These are phyloP conservation scores for Eristalis tenax DNA, from an alignment of 2,888 invertebrate species.

Conservation along the genomic window DNA sequence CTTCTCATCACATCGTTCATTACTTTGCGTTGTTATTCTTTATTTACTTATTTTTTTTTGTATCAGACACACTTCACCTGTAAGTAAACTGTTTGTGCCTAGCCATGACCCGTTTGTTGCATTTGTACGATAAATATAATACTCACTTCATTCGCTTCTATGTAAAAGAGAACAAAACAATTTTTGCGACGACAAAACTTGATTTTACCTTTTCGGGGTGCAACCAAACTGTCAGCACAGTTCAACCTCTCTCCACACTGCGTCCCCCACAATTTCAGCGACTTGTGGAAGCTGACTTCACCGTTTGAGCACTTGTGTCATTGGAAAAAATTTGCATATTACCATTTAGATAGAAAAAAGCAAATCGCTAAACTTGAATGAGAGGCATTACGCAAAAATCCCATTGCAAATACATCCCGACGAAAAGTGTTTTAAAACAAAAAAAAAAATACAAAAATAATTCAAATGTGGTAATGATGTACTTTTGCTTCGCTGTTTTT, in stretches of 20 bases:
- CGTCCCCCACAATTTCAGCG: neutral
- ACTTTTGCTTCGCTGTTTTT: conserved; percentile 1
- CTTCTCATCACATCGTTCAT: neutral
- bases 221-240: conserved; percentile 55
- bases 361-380: conserved; percentile 14
- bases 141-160: conserved; percentile 17
- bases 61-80: neutral
- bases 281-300: conserved; percentile 48
- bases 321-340: conserved; percentile 63
- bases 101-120: conserved; percentile 55
- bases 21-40: neutral
- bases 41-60: neutral
- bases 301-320: conserved; percentile 58
- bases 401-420: conserved; percentile 27
- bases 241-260: conserved; percentile 2
- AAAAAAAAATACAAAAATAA: neutral
- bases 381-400: conserved; percentile 42
- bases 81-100: conserved; percentile 20
- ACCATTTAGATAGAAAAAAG: conserved; percentile 39
- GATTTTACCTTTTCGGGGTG: conserved; percentile 64
- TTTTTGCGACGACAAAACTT: conserved; percentile 30
- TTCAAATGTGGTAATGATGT: conserved; percentile 19
- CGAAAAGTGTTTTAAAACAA: conserved; percentile 9
- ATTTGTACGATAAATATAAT: conserved; percentile 27
- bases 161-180: neutral